Evolutionary conservation across 2,797 vertebrate genomes (phyloP), one percentile per base, ranked within the genome.

Genomic region (Tiaroga cobitis): DNA sequence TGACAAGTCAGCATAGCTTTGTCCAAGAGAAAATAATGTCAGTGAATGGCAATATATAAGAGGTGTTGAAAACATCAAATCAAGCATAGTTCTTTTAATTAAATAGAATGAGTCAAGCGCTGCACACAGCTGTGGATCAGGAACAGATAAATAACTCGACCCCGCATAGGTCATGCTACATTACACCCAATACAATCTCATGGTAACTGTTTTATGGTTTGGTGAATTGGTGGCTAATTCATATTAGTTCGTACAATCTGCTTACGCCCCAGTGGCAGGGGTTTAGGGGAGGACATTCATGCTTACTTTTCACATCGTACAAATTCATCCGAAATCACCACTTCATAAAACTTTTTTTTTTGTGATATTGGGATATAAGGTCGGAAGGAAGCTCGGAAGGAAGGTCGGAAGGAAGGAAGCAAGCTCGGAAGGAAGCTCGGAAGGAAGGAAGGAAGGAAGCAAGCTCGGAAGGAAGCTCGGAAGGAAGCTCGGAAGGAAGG

Each of bases 121-220:
- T 59, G 74, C 39, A 82, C 37, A 82, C 69, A 61, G 68, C 67
- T 41, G 80, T 59, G 68, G 51, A 32, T 61, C 69, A 34, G 37
- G 3, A 61, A 15, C n/a, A 73, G n/a, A 74, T 74, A 24, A 65
- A 81, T 59, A 34, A 81, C 24, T 59, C 49, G 29, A 49, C 34
- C 8, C 1, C 2, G 3, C 24, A 21, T 11, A 26, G 15, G 34
- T 49, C 21, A 46, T 49, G 19, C 26, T 5, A 10, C 70, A 74
- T 37, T 41, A 46, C 63, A 81, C n/a, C n/a, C 15, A 32, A 32
- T 29, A 16, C 63, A 61, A 61, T 26, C 10, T 26, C 56, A 65
- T 65, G 61, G 15, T 32, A 8, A 18, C 61, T 18, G 15, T 32
- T 32, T 63, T 29, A 63, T 65, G 61, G 29, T 8, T 65, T 65